phyloP scores from a whole-genome alignment of 2,797 vertebrate species.

The Acanthurus tractus region DNA sequence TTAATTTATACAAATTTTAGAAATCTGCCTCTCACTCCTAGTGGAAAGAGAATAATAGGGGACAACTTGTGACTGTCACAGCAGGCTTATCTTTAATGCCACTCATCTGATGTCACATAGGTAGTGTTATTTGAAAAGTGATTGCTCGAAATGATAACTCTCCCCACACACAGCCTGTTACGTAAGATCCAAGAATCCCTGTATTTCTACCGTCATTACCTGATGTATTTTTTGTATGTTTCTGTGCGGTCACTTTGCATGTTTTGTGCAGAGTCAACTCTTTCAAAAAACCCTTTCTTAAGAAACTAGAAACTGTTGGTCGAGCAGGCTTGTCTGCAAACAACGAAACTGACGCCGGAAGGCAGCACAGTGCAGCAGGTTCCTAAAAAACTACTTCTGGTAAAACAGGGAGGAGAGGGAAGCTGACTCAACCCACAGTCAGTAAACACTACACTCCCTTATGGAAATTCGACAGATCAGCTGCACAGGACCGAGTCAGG shows the following conservation, averaged over 20 bases:
- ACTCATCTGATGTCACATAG: conserved; percentile 23
- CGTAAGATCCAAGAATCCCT: conserved; percentile 2
- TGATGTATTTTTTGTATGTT: background rate
- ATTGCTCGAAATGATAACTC: conserved; percentile 17
- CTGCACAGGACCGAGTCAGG: background rate
- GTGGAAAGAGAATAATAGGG: conserved; percentile 5
- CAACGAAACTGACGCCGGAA: conserved; percentile 59
- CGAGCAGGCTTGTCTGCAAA: conserved; percentile 57
- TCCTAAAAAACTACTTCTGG: conserved; percentile 75
- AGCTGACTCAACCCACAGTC: conserved; percentile 71
- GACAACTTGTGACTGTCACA: conserved; percentile 5
- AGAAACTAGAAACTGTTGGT: conserved; percentile 46
- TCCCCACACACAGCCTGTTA: background rate
- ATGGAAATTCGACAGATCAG: conserved; percentile 53
- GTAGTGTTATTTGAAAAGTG: background rate
- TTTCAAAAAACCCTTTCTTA: conserved; percentile 29
- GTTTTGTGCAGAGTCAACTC: conserved; percentile 9
- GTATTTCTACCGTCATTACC: background rate
- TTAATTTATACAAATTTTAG: background rate
- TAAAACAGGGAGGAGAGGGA: conserved; percentile 66
- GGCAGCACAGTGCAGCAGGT: conserved; percentile 64
- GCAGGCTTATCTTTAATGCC: conserved; percentile 13
- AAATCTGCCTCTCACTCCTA: conserved; percentile 22
- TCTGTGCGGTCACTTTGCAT: background rate
- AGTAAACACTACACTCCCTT: conserved; percentile 61